Conservation (phyloP, 2,113 vertebrate genomes). For the Trogon surrucura region DNA sequence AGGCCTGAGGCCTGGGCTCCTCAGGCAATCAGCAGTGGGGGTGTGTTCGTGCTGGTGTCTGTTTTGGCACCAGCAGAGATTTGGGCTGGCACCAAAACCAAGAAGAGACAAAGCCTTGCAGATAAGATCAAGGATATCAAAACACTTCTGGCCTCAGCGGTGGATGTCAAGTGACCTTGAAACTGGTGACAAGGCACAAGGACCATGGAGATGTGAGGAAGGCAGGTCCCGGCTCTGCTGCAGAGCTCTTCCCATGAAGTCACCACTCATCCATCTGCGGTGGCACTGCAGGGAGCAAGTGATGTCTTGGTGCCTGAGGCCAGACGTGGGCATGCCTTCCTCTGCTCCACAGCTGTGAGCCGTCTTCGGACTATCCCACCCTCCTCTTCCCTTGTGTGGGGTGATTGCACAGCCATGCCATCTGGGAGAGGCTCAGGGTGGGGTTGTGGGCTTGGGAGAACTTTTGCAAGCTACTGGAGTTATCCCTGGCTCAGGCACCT, state of each 20-base stretch:
- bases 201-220: fast-evolving
- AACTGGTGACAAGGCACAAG: background rate
- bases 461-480: background rate
- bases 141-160: background rate
- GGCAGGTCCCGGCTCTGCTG: background rate
- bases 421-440: background rate
- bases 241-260: fast-evolving
- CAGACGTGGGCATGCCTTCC: background rate
- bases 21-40: background rate
- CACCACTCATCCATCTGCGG: fast-evolving
- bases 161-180: background rate
- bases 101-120: background rate
- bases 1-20: background rate
- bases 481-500: background rate
- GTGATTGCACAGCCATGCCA: background rate
- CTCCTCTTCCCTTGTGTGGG: background rate
- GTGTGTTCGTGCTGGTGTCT: background rate
- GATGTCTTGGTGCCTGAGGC: background rate
- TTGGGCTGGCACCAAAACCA: background rate
- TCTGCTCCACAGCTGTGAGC: background rate
- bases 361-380: background rate
- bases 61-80: background rate
- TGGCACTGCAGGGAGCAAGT: fast-evolving
- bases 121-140: background rate
- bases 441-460: background rate